Percentiles rank a stretch among this genome's conserved stretches.
These are phyloP conservation scores for Rhineura floridana DNA, from an alignment of 2,113 vertebrate species.

Conservation along the genomic window DNA sequence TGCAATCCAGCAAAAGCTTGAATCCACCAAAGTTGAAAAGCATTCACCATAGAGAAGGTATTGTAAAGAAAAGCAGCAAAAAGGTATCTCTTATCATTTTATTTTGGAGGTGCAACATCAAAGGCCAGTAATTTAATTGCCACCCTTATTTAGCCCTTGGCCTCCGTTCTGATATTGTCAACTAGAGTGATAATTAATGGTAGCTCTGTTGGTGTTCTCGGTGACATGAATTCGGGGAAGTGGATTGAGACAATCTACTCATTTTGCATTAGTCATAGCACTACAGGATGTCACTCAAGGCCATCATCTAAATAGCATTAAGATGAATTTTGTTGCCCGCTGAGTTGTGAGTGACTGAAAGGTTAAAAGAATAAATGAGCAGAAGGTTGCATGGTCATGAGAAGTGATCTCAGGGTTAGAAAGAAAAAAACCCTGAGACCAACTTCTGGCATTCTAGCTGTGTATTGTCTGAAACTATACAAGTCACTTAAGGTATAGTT, in stretches of 20 bases:
- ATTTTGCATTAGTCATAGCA: slow-evolving; percentile 10
- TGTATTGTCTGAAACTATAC: neutral
- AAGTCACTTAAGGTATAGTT: neutral
- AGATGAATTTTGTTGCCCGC: slow-evolving; percentile 20
- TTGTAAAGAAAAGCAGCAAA: slow-evolving; percentile 3
- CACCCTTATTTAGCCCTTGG: slow-evolving; percentile 4
- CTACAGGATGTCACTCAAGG: neutral
- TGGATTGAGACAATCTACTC: neutral
- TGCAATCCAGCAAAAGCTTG: slow-evolving; percentile 2
- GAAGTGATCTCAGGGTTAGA: neutral
- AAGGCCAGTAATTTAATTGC: slow-evolving; percentile 17
- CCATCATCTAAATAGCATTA: slow-evolving; percentile 11
- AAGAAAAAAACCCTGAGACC: neutral
- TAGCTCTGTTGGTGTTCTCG: neutral
- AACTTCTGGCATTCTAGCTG: neutral
- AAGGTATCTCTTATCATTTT: neutral
- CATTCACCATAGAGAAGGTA: neutral
- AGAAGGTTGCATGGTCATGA: slow-evolving; percentile 23
- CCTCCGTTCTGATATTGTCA: slow-evolving; percentile 2
- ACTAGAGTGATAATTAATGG: neutral
- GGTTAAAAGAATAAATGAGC: neutral
- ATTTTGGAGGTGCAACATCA: neutral
- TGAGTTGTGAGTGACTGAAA: slow-evolving; percentile 14
- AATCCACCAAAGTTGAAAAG: neutral
- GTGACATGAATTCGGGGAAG: slow-evolving; percentile 26